Evolutionary conservation across 1,140 invertebrate genomes (phyloP), one percentile per base, ranked within the genome.

Genomic region (Pararge aegeria): DNA sequence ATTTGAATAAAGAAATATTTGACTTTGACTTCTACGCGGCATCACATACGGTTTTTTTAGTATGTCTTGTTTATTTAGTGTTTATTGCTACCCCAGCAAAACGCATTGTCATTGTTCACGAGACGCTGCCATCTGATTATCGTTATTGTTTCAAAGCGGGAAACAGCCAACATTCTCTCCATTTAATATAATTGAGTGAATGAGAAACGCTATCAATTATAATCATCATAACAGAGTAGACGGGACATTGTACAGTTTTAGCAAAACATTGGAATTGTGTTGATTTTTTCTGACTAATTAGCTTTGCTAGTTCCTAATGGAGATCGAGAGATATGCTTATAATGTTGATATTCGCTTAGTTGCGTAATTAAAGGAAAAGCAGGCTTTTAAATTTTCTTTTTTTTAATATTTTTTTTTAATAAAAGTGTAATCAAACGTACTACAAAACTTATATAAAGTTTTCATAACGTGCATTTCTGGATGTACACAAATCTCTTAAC

Each of bases 141-240:
- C 63, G 75, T 85, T 81, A 87, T 87, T 89, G 86, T 89, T 87
- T 72, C 71, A 75, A 75, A 87, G 73, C 80, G 83, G 83, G 80
- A 81, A 86, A 80, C 80, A 67, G 75, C 73, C 73, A 78, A 76
- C 80, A 76, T 85, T 87, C 82, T 84, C 80, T 85, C 73, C 75
- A 83, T 83, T 85, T 86, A 80, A 82, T 84, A 87, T 86, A 87
- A 87, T 87, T 84, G 78, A 84, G 73, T 70, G 80, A 81, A 83
- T 76, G 80, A 80, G 80, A 80, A 81, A 78, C 73, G 72, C 82
- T 86, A 85, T 81, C 83, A 88, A 78, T 88, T 85, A 83, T 82
- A 80, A 79, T 75, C 77, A 80, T 78, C 69, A 60, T 70, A 68
- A 66, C 55, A 53, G 59, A n/a, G 52, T 48, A 48, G 55, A 53